phyloP scores from a whole-genome alignment of 2,797 vertebrate species.

The Gobio occitaniae region DNA sequence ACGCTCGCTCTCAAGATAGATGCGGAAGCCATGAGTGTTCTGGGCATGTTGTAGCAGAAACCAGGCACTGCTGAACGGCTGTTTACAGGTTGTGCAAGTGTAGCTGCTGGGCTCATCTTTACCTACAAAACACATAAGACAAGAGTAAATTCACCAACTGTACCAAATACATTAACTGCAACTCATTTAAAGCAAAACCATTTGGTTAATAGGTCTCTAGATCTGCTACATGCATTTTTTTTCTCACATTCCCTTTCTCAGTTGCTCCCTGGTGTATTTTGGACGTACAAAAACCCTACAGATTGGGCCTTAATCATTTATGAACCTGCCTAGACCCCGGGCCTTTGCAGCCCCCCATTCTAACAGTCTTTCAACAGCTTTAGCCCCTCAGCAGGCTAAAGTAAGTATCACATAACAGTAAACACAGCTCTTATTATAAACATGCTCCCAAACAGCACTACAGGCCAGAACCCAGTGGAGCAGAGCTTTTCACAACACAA shows the following conservation, averaged over 20 bases:
- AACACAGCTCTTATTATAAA: conserved; percentile 61
- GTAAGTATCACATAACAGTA: conserved; percentile 60
- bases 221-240: conserved; percentile 15
- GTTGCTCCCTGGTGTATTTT: conserved; percentile 38
- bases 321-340: conserved; percentile 46
- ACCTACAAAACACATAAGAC: conserved; percentile 79
- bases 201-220: conserved; percentile 28
- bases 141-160: conserved; percentile 4
- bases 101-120: conserved; percentile 99
- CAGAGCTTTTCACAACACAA: conserved; percentile 46
- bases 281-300: conserved; percentile 42
- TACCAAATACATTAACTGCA: not conserved
- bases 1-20: conserved; percentile 99
- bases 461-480: conserved; percentile 51
- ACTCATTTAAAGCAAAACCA: conserved; percentile 44
- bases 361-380: conserved; percentile 43
- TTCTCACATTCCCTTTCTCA: conserved; percentile 30
- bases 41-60: conserved; percentile 99
- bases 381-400: conserved; percentile 50
- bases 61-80: conserved; percentile 98
- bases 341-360: conserved; percentile 36
- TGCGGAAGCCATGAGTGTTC: conserved; percentile 98
- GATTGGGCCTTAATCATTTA: conserved; percentile 64
- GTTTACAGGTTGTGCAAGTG: conserved; percentile 99
- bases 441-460: conserved; percentile 58